Evolutionary conservation across 1,140 invertebrate species (phyloP).

Genomic region (Philotrypesis tridentata): DNA sequence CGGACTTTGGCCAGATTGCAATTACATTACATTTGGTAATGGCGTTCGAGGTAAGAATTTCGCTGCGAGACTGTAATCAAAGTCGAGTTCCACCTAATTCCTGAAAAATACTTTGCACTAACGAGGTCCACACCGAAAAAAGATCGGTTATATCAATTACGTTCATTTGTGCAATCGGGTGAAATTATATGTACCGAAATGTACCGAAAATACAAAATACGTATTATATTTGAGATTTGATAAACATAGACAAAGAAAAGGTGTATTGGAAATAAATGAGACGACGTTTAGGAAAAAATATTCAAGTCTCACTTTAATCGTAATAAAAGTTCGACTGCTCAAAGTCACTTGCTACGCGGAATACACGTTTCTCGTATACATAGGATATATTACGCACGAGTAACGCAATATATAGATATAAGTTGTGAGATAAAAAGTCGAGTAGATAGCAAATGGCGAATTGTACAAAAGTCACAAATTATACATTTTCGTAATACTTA

Average conservation of each 20-base stretch:
- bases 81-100: too few species aligned
- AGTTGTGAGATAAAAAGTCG: constrained; percentile 12
- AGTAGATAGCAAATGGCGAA: background rate
- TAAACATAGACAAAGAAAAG: background rate
- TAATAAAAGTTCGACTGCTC: constrained; percentile 20
- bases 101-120: too few species aligned
- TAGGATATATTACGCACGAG: constrained; percentile 26
- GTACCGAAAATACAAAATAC: too few species aligned
- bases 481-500: constrained; percentile 21
- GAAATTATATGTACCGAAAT: too few species aligned
- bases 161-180: too few species aligned
- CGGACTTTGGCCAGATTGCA: too few species aligned
- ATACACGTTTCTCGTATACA: too few species aligned
- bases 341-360: constrained; percentile 22
- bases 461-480: background rate
- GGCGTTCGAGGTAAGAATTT: too few species aligned
- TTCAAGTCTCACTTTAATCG: constrained; percentile 43
- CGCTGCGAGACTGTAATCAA: too few species aligned
- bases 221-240: background rate
- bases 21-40: too few species aligned
- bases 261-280: background rate
- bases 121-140: too few species aligned
- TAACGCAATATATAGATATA: constrained; percentile 9
- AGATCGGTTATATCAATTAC: too few species aligned
- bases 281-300: constrained; percentile 11